Percentiles rank a stretch among this genome's conserved stretches.
These are phyloP conservation scores for Oxyruncus cristatus DNA, from an alignment of 2,113 vertebrate species.

Conservation along the genomic window DNA sequence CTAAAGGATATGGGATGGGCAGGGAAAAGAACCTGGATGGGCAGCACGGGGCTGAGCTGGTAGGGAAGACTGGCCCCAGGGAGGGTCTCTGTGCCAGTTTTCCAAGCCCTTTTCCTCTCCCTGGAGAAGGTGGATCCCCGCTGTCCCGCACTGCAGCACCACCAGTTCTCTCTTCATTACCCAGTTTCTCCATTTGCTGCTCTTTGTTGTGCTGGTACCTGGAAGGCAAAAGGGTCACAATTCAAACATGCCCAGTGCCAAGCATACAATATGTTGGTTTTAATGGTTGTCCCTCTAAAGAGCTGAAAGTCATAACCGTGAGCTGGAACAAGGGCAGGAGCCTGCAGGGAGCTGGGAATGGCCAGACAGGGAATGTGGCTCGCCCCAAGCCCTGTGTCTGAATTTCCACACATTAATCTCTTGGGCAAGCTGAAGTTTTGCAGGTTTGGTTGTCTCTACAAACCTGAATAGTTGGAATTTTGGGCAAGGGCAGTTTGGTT, in stretches of 20 bases:
- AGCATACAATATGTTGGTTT: background rate
- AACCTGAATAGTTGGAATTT: background rate
- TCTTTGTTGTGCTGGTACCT: background rate
- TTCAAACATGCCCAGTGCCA: background rate
- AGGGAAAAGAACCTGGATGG: background rate
- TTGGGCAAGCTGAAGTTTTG: background rate
- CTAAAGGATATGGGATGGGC: fast-evolving
- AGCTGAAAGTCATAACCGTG: background rate
- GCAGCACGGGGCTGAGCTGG: fast-evolving
- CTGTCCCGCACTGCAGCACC: background rate
- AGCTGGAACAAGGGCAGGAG: background rate
- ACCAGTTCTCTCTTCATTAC: background rate
- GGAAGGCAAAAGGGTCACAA: background rate
- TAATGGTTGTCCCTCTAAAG: background rate
- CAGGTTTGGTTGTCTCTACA: background rate
- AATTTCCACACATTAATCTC: background rate
- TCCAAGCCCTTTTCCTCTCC: background rate
- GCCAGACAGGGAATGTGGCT: fast-evolving
- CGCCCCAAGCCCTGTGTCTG: background rate
- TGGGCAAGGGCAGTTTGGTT: background rate
- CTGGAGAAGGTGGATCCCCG: background rate
- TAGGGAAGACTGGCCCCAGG: background rate
- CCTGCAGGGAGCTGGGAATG: background rate
- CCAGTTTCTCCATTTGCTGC: background rate
- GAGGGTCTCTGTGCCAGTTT: background rate